phyloP scores from a whole-genome alignment of 2,888 invertebrate genomes.

The Dasypolia templi region DNA sequence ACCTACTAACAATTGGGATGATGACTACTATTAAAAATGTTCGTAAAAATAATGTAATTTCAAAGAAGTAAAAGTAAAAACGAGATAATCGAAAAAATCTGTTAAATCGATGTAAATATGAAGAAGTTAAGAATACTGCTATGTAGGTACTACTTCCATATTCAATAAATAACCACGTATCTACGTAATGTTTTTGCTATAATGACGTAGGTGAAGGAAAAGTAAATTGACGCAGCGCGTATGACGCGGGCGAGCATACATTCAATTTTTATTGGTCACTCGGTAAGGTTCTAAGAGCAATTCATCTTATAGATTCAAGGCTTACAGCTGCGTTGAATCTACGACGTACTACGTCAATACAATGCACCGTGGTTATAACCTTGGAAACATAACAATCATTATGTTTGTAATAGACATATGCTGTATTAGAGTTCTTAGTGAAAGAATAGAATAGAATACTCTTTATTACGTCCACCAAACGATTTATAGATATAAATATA shows the following conservation, averaged over 20 bases:
- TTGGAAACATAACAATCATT: conserved; percentile 11
- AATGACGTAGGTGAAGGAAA: conserved; percentile 56
- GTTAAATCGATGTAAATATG: too few species aligned
- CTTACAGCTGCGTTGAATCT: conserved; percentile 38
- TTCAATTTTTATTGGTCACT: conserved; percentile 49
- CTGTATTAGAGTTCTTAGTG: background rate
- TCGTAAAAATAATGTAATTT: too few species aligned
- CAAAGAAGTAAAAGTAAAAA: too few species aligned
- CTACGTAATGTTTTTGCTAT: conserved; percentile 32
- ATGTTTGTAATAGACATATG: background rate
- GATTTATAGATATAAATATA: background rate
- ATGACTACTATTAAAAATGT: too few species aligned
- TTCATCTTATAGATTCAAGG: conserved; percentile 49
- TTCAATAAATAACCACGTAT: conserved; percentile 31
- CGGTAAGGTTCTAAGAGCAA: conserved; percentile 47
- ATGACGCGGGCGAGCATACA: conserved; percentile 52
- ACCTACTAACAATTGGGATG: background rate
- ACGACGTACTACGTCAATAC: conserved; percentile 35
- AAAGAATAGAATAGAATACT: background rate
- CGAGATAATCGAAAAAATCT: too few species aligned
- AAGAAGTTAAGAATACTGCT: too few species aligned
- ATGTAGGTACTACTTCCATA: conserved; percentile 11
- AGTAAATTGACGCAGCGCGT: conserved; percentile 53
- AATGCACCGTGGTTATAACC: conserved; percentile 17
- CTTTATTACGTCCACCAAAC: too few species aligned